Evolutionary conservation across 2,888 invertebrate genomes (phyloP), one percentile per base, ranked within the genome.

Genomic region (Drosophila atripex): DNA sequence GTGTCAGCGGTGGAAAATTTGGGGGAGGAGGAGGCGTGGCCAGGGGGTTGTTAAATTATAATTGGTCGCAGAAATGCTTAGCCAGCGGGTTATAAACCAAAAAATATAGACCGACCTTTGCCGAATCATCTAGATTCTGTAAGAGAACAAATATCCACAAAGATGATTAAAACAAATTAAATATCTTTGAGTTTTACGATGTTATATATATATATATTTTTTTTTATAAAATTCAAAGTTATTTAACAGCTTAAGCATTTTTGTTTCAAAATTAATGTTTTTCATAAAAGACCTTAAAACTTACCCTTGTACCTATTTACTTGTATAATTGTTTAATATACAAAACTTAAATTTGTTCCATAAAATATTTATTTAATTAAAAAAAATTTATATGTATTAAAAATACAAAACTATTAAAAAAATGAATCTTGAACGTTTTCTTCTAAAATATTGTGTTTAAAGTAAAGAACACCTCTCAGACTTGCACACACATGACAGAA

Each of bases 11-110:
- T n/a, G 35, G 35, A 7, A 35, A 35, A 14, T 14, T 28, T 28
- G 38, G 60, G 63, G 52, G 38, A 35, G 52, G 30, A 61, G 30
- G 11, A 5, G 50, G 35, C 9, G 3, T 3, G 11, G 16, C 4
- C 7, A 30, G 21, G 8, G 25, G 21, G 65, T 23, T 63, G 49
- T 63, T 63, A 63, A 65, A 65, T 63, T 63, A 63, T 65, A 65
- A 63, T 65, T 65, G 63, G 47, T 49, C 63, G 23, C 63, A 49
- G 63, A 65, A 35, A 55, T 54, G 65, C 61, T 61, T 43, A 63
- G 16, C 47, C 60, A 49, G 47, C 25, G 25, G 23, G 14, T 5
- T 16, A 41, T 16, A 16, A 16, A 16, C 39, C 43, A 21, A 21
- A 43, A 43, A 18, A 43, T 18, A 21, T 6, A 30, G 11, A 35